Conservation (phyloP, 2,113 vertebrate species). For the Pogonocichla stellata region DNA sequence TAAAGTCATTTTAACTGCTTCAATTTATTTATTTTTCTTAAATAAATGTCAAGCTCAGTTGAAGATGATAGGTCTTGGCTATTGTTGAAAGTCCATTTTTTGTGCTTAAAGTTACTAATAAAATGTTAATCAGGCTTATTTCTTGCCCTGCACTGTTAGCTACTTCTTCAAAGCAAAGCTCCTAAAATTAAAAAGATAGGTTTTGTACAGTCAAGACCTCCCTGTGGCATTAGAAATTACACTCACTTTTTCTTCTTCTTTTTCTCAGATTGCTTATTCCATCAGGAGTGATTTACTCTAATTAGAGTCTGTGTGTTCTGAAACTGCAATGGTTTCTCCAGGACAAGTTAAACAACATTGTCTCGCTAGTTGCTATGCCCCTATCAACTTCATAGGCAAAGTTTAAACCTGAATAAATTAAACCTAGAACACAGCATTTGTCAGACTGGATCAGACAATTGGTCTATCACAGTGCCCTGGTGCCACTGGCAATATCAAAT, state of each 20-base stretch:
- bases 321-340: constrained; percentile 62
- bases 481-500: background rate
- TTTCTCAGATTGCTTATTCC: constrained; percentile 68
- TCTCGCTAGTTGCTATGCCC: background rate
- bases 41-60: constrained; percentile 40
- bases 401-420: constrained; percentile 33
- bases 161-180: constrained; percentile 59
- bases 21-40: constrained; percentile 33
- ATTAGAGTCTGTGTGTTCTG: constrained; percentile 67
- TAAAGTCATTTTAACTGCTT: constrained; percentile 64
- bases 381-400: constrained; percentile 55
- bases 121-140: constrained; percentile 69
- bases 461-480: background rate
- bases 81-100: constrained; percentile 61
- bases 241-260: constrained; percentile 52
- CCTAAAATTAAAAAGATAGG: constrained; percentile 62
- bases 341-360: constrained; percentile 46
- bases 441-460: background rate
- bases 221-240: constrained; percentile 68
- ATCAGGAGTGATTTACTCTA: constrained; percentile 72
- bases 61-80: constrained; percentile 43
- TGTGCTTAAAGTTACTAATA: constrained; percentile 56
- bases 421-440: constrained; percentile 14
- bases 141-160: constrained; percentile 51
- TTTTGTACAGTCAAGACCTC: constrained; percentile 61